Base-by-base conservation (phyloP, 2,113 vertebrate species). In the Falcunculus frontatus region DNA sequence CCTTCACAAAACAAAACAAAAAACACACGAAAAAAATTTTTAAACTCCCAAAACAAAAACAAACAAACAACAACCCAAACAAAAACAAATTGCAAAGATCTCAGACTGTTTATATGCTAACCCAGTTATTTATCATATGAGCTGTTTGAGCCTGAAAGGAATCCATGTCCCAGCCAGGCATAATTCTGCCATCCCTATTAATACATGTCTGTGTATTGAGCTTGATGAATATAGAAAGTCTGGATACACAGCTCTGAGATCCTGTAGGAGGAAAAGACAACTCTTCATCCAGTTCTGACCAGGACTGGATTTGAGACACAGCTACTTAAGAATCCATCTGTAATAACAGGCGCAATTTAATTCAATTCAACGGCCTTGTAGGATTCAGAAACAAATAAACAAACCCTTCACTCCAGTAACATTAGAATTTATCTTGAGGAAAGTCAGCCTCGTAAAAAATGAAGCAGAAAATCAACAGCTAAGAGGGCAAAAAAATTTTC, bases 391-490 rank as follows among this genome's bases (percentile, higher is more conserved):
- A 89, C 64, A 90, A 92, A 90, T 59, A 92, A 95, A 84, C 76
- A 94, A 88, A 65, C n/a, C 69, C 25, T 89, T 81, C 32, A 47
- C 63, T 85, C 90, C 55, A 32, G 68, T 27, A 70, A 25, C 44
- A 78, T 88, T 89, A 90, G 47, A 52, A 90, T 95, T 93, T 89
- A 52, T 87, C 76, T 86, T 52, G 33, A 87, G 68, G 76, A 95
- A 86, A 96, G 33, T 22, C n/a, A 63, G 78, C 44, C 72, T 92
- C 76, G 67, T 67, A 63, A 77, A 97, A 87, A 70, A 81, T 29
- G 33, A 90, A 25, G 88, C 72, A 84, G 72, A 84, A 93, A 94
- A 88, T 90, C 90, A 94, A 77, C 83, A 92, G 47, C 83, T 77
- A 56, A 90, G 60, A 91, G 33, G 60, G 60, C 32, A 93, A 92